Percentiles rank a stretch among this genome's conserved stretches.
Evolutionary conservation across 1,140 invertebrate genomes (phyloP).

Genomic region (Holcopasites calliopsidis): DNA sequence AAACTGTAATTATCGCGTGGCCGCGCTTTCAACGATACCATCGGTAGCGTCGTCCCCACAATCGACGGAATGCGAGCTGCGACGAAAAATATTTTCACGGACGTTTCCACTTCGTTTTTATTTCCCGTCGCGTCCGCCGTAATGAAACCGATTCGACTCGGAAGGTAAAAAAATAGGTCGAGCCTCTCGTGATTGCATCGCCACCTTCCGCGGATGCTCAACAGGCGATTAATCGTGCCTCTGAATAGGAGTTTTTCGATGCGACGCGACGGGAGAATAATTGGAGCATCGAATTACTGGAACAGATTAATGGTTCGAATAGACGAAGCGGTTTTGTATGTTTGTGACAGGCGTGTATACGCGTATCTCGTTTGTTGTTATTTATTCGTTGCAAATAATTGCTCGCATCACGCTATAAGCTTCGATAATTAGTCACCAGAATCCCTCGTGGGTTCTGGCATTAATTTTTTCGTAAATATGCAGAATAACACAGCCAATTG

Average conservation of each 20-base stretch:
- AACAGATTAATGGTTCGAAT: neutral
- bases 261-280: neutral
- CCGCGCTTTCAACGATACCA: constrained; percentile 64
- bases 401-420: too few species aligned
- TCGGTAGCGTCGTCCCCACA: constrained; percentile 43
- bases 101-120: neutral
- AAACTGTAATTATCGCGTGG: constrained; percentile 69
- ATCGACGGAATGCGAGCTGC: constrained; percentile 51
- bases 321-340: neutral
- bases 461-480: too few species aligned
- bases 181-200: neutral
- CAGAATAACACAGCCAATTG: too few species aligned
- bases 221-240: neutral
- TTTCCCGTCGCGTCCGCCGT: neutral
- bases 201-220: neutral
- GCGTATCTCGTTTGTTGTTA: too few species aligned
- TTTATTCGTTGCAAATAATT: too few species aligned
- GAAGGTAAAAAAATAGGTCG: constrained; percentile 5
- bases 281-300: neutral
- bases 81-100: constrained; percentile 22
- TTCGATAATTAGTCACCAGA: too few species aligned
- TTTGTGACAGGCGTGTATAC: too few species aligned
- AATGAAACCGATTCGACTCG: constrained; percentile 16
- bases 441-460: too few species aligned
- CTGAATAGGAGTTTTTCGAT: neutral